A percentile compares a stretch with the other conserved stretches of the same genome.
These are phyloP conservation scores for Acanthisitta chloris DNA, from an alignment of 2,113 vertebrate genomes.

Conservation along the genomic window DNA sequence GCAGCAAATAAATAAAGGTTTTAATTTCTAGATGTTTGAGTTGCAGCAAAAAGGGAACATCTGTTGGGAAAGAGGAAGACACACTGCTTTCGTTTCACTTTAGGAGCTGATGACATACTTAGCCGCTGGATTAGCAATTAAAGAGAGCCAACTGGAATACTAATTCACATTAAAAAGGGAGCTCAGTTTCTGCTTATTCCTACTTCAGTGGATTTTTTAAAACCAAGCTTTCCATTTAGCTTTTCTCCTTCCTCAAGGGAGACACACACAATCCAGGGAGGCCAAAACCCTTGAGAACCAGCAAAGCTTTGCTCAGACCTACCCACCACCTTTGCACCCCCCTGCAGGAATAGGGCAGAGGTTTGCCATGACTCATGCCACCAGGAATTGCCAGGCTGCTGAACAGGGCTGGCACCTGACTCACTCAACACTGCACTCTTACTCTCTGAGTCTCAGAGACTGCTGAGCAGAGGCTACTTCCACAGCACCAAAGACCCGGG, in stretches of 20 bases:
- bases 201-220: neutral
- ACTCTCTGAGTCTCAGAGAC: neutral
- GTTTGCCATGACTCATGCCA: neutral
- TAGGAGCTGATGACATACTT: conserved; percentile 19
- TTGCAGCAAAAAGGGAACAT: conserved; percentile 21
- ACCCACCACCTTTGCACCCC: no score
- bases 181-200: neutral
- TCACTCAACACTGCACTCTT: neutral
- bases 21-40: neutral
- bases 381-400: neutral
- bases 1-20: neutral
- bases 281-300: neutral
- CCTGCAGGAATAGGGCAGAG: neutral
- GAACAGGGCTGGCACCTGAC: neutral
- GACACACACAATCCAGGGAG: neutral
- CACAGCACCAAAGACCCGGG: neutral
- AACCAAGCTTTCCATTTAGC: neutral
- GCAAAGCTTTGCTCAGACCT: neutral
- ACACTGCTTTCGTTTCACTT: neutral
- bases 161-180: neutral
- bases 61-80: neutral
- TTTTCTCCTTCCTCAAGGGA: neutral
- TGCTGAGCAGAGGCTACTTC: neutral
- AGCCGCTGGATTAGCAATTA: conserved; percentile 1
- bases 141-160: conserved; percentile 7